Percentiles rank a stretch among this genome's conserved stretches.
Conservation (phyloP, 2,888 invertebrate species). For the Orthosia cruda region DNA sequence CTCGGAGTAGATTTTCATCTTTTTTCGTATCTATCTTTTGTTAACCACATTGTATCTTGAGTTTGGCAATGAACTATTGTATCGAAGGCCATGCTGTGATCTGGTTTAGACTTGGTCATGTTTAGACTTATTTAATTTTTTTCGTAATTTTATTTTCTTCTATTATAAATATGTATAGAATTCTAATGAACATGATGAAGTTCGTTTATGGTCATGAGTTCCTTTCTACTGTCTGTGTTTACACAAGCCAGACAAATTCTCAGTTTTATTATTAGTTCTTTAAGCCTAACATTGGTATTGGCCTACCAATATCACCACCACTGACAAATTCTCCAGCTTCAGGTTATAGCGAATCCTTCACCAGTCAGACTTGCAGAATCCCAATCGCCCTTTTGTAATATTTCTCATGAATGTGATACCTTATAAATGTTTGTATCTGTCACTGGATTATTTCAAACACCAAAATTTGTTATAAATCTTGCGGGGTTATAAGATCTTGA, state of each 20-base stretch:
- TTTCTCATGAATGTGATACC: not conserved
- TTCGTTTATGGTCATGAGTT: not conserved
- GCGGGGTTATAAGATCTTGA: too few relatives aligned
- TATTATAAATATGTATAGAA: too few relatives aligned
- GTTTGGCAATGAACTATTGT: constrained; percentile 39
- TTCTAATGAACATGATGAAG: too few relatives aligned
- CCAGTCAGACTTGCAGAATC: not conserved
- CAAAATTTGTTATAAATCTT: too few relatives aligned
- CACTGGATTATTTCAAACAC: too few relatives aligned
- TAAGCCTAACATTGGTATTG: not conserved
- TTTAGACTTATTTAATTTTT: not conserved
- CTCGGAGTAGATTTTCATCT: not conserved
- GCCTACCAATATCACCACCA: not conserved
- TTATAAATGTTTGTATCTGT: too few relatives aligned
- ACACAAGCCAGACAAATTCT: not conserved
- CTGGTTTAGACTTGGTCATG: not conserved
- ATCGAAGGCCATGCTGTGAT: constrained; percentile 15
- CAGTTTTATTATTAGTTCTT: not conserved
- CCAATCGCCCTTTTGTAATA: not conserved
- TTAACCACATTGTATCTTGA: constrained; percentile 15
- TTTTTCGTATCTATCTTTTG: constrained; percentile 18
- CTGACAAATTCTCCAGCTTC: not conserved
- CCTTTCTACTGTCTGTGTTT: not conserved
- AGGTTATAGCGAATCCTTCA: too few relatives aligned
- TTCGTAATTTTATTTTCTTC: too few relatives aligned